Percentiles rank a stretch among this genome's conserved stretches.
Conservation (phyloP, 1,140 invertebrate species). For the Cotesia glomerata region DNA sequence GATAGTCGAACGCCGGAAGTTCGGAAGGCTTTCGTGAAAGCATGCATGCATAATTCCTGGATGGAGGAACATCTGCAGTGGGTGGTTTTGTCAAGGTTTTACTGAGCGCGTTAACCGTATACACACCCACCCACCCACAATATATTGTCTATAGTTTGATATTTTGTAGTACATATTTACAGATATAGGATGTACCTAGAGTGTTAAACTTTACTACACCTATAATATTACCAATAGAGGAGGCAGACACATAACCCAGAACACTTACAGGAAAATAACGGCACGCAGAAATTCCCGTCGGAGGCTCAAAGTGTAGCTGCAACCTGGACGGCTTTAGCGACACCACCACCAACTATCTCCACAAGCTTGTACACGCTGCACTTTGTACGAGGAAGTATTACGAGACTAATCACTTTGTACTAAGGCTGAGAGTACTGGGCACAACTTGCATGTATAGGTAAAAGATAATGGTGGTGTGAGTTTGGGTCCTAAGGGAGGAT, state of each 20-base stretch:
- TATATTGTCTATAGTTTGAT: background rate
- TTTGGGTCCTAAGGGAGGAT: background rate
- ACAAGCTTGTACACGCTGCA: background rate
- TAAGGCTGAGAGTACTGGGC: constrained; percentile 38
- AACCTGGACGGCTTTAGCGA: constrained; percentile 45
- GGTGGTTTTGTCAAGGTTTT: constrained; percentile 16
- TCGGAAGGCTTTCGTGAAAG: constrained; percentile 25
- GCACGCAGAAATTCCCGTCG: constrained; percentile 23
- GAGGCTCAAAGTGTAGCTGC: constrained; percentile 41
- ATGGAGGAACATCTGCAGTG: constrained; percentile 18
- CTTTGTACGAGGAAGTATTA: constrained; percentile 46
- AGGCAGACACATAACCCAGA: background rate
- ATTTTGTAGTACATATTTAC: background rate
- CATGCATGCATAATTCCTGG: constrained; percentile 38
- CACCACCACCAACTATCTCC: constrained; percentile 32
- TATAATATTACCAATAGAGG: background rate
- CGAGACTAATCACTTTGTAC: constrained; percentile 59
- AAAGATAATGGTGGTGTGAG: constrained; percentile 9
- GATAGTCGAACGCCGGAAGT: constrained; percentile 31
- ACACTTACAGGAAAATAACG: background rate
- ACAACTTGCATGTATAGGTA: background rate
- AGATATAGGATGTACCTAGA: background rate
- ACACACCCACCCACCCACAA: background rate
- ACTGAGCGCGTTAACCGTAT: background rate
- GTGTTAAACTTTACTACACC: background rate